A percentile compares a stretch with the other conserved stretches of the same genome.
phyloP scores from a whole-genome alignment of 2,888 invertebrate species.

The Axea sp. region DNA sequence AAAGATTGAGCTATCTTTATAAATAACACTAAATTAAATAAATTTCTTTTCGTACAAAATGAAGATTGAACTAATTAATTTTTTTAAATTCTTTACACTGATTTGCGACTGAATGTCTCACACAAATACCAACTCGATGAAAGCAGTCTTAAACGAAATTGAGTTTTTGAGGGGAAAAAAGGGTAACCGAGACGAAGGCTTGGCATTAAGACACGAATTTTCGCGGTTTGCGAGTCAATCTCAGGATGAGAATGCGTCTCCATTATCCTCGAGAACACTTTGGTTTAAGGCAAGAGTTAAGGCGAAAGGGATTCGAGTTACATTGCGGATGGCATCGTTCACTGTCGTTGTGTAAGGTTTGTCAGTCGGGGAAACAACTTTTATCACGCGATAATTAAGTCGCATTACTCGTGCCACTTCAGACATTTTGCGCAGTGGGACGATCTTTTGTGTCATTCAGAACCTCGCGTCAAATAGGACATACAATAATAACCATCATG shows the following conservation, averaged over 20 bases:
- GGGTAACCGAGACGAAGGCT: slow-evolving; percentile 35
- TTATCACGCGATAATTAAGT: slow-evolving; percentile 60
- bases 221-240: slow-evolving; percentile 61
- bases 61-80: neutral
- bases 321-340: slow-evolving; percentile 70
- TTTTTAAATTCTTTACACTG: neutral
- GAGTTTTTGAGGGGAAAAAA: neutral
- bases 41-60: too few relatives aligned
- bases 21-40: neutral
- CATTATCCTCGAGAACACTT: slow-evolving; percentile 59
- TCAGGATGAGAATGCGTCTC: slow-evolving; percentile 57
- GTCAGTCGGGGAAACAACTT: slow-evolving; percentile 52
- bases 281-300: slow-evolving; percentile 56
- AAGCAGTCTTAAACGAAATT: slow-evolving; percentile 10
- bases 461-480: slow-evolving; percentile 14
- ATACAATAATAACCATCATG: slow-evolving; percentile 21
- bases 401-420: slow-evolving; percentile 48
- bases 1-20: too few relatives aligned
- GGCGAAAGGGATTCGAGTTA: slow-evolving; percentile 61
- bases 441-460: slow-evolving; percentile 33
- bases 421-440: slow-evolving; percentile 32
- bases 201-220: slow-evolving; percentile 56
- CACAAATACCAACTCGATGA: neutral
- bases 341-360: slow-evolving; percentile 68
- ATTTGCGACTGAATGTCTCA: neutral